Conservation (phyloP, 2,888 invertebrate genomes). For the Anoncus sp. region DNA sequence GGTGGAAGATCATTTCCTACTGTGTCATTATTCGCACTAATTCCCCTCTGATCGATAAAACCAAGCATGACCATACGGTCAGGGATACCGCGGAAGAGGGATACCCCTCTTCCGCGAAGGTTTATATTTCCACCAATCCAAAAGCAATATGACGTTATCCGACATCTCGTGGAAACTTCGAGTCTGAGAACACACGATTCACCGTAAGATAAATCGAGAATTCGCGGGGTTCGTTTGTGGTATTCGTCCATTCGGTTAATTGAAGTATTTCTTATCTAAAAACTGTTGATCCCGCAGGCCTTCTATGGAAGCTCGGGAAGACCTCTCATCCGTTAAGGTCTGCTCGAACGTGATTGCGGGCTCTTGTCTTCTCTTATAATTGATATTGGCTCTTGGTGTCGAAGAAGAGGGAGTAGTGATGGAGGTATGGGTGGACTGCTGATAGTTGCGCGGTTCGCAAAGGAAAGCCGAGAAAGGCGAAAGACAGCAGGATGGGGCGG, state of each 20-base stretch:
- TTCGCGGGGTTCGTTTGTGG: slow-evolving; percentile 44
- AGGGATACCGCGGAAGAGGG: no score
- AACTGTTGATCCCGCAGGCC: slow-evolving; percentile 79
- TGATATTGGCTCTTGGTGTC: slow-evolving; percentile 80
- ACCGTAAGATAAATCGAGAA: background rate
- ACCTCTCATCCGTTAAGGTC: slow-evolving; percentile 82
- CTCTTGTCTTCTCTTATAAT: slow-evolving; percentile 83
- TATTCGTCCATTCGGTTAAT: slow-evolving; percentile 74
- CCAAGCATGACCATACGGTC: slow-evolving; percentile 12
- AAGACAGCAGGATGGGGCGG: slow-evolving; percentile 39
- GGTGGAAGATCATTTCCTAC: slow-evolving; percentile 3
- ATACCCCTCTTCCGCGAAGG: slow-evolving; percentile 5
- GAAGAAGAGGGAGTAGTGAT: slow-evolving; percentile 60
- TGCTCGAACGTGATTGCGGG: slow-evolving; percentile 80
- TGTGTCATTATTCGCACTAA: slow-evolving; percentile 24
- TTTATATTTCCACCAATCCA: slow-evolving; percentile 69
- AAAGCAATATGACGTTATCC: slow-evolving; percentile 55
- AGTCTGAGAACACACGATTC: slow-evolving; percentile 4
- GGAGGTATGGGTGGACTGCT: slow-evolving; percentile 41
- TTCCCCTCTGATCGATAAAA: slow-evolving; percentile 24
- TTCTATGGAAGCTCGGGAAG: slow-evolving; percentile 48
- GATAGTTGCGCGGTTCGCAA: slow-evolving; percentile 47
- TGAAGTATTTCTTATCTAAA: slow-evolving; percentile 83
- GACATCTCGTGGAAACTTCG: slow-evolving; percentile 34
- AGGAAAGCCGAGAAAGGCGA: slow-evolving; percentile 55